Conservation (phyloP, 2,797 vertebrate genomes). For the Microcaecilia unicolor region DNA sequence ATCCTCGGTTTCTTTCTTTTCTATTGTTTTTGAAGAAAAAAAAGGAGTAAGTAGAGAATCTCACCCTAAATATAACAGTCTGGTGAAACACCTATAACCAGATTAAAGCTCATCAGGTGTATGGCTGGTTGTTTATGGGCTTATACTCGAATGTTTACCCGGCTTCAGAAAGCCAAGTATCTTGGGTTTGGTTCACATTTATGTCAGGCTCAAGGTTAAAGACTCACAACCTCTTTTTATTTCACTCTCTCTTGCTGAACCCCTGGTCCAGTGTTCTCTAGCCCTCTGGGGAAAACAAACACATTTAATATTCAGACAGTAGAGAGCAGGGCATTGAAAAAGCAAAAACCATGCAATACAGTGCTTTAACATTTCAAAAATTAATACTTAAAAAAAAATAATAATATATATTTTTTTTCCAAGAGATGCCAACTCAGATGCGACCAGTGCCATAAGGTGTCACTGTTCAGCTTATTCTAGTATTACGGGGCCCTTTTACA, state of each 20-base stretch:
- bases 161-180: conserved; percentile 73
- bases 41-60: conserved; percentile 22
- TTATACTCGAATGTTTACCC: conserved; percentile 98
- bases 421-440: conserved; percentile 59
- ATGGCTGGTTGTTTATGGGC: conserved; percentile 45
- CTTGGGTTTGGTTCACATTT: conserved; percentile 80
- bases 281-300: conserved; percentile 99
- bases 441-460: too few relatives aligned
- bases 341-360: too few relatives aligned
- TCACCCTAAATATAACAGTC: conserved; percentile 8
- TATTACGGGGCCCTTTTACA: too few relatives aligned
- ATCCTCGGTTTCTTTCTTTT: conserved; percentile 20
- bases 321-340: conserved; percentile 54
- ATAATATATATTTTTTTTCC: conserved; percentile 7
- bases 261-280: conserved; percentile 97
- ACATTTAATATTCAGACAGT: conserved; percentile 94
- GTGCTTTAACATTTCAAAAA: too few relatives aligned
- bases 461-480: too few relatives aligned
- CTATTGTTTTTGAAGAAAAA: conserved; percentile 23
- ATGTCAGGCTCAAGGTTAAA: conserved; percentile 81
- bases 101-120: conserved; percentile 15
- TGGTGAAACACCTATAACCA: conserved; percentile 23
- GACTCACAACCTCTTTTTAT: conserved; percentile 99
- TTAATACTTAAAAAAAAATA: too few relatives aligned
- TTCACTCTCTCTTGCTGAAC: conserved; percentile 97